These are phyloP conservation scores for Thamnophis sirtalis DNA, from an alignment of 2,113 vertebrate genomes.

Conservation along the genomic window DNA sequence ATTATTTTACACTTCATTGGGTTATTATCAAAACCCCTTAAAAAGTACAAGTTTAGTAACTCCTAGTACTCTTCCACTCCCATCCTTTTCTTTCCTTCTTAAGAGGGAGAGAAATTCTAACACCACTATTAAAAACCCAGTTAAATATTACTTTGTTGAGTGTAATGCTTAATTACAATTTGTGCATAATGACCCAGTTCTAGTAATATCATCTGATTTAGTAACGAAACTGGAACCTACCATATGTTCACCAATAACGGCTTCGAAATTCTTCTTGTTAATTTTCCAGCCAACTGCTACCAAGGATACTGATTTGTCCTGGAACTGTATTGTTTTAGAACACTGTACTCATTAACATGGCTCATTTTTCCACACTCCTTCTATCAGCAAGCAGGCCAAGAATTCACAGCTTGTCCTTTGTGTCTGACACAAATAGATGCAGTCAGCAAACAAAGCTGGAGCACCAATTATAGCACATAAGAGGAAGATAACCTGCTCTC, in stretches of 20 bases:
- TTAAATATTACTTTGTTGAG: slow-evolving; percentile 77
- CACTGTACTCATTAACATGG: slow-evolving; percentile 26
- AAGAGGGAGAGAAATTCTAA: slow-evolving; percentile 70
- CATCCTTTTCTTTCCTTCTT: slow-evolving; percentile 47
- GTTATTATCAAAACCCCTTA: slow-evolving; percentile 52
- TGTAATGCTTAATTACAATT: slow-evolving; percentile 74
- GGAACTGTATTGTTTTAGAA: slow-evolving; percentile 47
- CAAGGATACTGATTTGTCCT: slow-evolving; percentile 49
- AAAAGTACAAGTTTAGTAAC: slow-evolving; percentile 58
- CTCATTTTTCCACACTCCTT: slow-evolving; percentile 16
- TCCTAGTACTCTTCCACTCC: slow-evolving; percentile 6
- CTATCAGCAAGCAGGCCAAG: slow-evolving; percentile 24
- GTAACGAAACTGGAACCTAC: slow-evolving; percentile 70
- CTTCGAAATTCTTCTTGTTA: slow-evolving; percentile 62
- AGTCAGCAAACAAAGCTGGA: background rate
- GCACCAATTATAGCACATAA: background rate
- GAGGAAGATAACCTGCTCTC: background rate
- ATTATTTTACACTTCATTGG: background rate
- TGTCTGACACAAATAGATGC: slow-evolving; percentile 10
- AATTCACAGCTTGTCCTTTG: slow-evolving; percentile 33
- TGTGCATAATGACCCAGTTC: slow-evolving; percentile 77
- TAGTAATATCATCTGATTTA: slow-evolving; percentile 78
- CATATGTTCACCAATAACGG: slow-evolving; percentile 74
- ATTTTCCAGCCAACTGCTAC: slow-evolving; percentile 62
- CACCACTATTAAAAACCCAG: slow-evolving; percentile 71